Evolutionary conservation across 2,113 vertebrate species (phyloP).

Genomic region (Solea senegalensis): DNA sequence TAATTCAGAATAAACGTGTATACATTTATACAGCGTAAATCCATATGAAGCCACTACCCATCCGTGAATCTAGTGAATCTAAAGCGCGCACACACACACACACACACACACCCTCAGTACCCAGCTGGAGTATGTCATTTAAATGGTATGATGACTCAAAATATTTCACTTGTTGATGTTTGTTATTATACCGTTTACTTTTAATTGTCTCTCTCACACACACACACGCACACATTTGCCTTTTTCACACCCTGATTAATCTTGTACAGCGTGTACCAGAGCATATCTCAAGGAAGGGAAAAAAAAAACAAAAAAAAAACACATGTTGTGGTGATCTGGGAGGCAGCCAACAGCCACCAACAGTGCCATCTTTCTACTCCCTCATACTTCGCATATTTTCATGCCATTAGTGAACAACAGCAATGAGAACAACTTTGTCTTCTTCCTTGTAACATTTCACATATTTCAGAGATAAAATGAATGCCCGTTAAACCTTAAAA

Average conservation of each 20-base stretch:
- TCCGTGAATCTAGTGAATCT: not conserved
- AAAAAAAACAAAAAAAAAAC: too few relatives aligned
- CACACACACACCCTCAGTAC: constrained; percentile 31
- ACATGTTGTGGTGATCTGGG: constrained; percentile 2
- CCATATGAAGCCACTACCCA: constrained; percentile 1
- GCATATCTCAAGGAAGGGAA: not conserved
- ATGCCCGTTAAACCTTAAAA: constrained; percentile 43
- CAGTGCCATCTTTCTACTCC: constrained; percentile 13
- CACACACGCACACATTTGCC: too few relatives aligned
- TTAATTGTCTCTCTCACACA: not conserved
- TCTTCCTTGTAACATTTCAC: constrained; percentile 38
- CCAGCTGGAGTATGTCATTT: constrained; percentile 11
- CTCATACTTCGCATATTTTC: constrained; percentile 31
- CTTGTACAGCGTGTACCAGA: not conserved
- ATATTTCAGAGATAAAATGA: constrained; percentile 38
- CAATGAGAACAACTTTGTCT: constrained; percentile 9
- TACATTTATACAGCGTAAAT: not conserved
- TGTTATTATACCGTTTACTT: not conserved
- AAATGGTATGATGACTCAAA: constrained; percentile 5
- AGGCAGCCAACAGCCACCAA: constrained; percentile 2
- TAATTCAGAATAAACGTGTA: not conserved
- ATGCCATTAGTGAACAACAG: constrained; percentile 10
- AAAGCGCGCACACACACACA: too few relatives aligned
- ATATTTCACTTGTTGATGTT: not conserved
- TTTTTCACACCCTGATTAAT: not conserved